Conservation (phyloP, 2,888 invertebrate species). For the Drosophila rellima region DNA sequence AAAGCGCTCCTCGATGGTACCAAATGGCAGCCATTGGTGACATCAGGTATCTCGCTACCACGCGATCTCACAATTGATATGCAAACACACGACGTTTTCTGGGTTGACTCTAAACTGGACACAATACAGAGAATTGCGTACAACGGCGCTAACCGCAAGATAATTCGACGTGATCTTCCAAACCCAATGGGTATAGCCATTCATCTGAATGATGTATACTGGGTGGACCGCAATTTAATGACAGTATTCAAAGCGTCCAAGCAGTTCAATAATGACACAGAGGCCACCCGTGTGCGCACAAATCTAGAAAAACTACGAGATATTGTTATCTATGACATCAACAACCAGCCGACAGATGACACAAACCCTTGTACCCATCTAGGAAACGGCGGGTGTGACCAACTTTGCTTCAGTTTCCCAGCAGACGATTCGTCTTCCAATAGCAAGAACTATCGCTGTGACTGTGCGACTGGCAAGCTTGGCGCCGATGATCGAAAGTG, state of each 20-base stretch:
- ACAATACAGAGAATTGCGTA: slow-evolving; percentile 97
- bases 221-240: slow-evolving; percentile 97
- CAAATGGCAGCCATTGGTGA: slow-evolving; percentile 94
- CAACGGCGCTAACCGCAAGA: slow-evolving; percentile 92
- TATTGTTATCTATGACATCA: slow-evolving; percentile 95
- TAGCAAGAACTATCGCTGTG: slow-evolving; percentile 90
- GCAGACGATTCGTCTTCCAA: slow-evolving; percentile 87
- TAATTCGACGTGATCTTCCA: slow-evolving; percentile 94
- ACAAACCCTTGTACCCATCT: slow-evolving; percentile 92
- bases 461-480: slow-evolving; percentile 96
- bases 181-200: slow-evolving; percentile 97
- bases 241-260: slow-evolving; percentile 94
- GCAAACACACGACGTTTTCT: slow-evolving; percentile 97
- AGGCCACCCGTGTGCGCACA: slow-evolving; percentile 91
- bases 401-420: slow-evolving; percentile 97
- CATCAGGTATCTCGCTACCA: slow-evolving; percentile 96
- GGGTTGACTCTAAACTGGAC: slow-evolving; percentile 98
- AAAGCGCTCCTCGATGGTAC: slow-evolving; percentile 95
- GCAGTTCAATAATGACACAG: slow-evolving; percentile 88
- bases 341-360: slow-evolving; percentile 94
- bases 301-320: slow-evolving; percentile 95
- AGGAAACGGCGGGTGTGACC: slow-evolving; percentile 95
- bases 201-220: slow-evolving; percentile 93
- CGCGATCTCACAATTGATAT: slow-evolving; percentile 96
- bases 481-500: slow-evolving; percentile 90